phyloP scores from a whole-genome alignment of 2,113 vertebrate species.

The Meles meles region DNA sequence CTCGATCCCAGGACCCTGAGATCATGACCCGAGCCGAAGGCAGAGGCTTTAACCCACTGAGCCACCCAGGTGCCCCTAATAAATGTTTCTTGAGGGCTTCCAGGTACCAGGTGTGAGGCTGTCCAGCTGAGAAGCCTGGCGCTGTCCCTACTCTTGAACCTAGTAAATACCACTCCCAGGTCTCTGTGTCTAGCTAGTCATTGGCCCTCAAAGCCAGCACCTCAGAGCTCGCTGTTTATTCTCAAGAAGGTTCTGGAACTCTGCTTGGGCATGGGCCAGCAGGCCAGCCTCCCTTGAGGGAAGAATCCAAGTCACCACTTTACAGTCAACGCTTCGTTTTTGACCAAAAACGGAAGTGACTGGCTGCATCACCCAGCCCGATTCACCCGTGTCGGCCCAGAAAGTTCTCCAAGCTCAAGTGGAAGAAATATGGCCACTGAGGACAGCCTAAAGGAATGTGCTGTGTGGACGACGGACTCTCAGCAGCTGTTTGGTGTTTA shows the following conservation, averaged over 20 bases:
- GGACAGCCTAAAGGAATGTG: background rate
- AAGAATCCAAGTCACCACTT: background rate
- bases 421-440: background rate
- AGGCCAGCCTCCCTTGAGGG: background rate
- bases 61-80: too few relatives aligned
- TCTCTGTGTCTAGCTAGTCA: background rate
- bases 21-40: too few relatives aligned
- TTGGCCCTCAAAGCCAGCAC: background rate
- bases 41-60: too few relatives aligned
- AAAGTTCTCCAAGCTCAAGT: background rate
- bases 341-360: slow-evolving; percentile 55
- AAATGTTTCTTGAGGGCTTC: background rate
- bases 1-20: too few relatives aligned
- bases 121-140: accelerated
- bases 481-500: accelerated
- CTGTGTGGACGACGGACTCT: accelerated
- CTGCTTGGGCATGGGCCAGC: background rate
- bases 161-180: accelerated
- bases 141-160: accelerated
- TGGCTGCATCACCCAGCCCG: background rate
- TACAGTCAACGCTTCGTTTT: background rate
- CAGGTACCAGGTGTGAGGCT: background rate
- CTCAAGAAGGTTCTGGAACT: slow-evolving; percentile 54
- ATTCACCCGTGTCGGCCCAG: background rate
- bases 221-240: background rate